Conservation (phyloP, 1,140 invertebrate species). For the Sesamia nonagrioides region DNA sequence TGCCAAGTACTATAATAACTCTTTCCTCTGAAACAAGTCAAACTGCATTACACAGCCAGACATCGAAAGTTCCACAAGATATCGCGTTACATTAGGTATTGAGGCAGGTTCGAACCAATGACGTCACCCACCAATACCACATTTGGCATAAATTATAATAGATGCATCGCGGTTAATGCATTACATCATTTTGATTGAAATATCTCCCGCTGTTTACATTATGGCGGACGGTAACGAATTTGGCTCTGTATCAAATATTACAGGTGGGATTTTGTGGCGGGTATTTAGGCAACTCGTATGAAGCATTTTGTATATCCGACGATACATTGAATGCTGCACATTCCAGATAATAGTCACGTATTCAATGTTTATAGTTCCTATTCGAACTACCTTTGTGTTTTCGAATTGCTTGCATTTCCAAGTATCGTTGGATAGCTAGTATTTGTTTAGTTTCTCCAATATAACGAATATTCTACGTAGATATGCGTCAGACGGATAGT, state of each 20-base stretch:
- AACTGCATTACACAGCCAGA: neutral
- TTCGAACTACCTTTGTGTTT: conserved; percentile 23
- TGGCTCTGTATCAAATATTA: conserved; percentile 33
- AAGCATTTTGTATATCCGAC: neutral
- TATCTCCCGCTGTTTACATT: conserved; percentile 21
- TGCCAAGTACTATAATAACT: conserved; percentile 31
- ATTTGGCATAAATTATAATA: neutral
- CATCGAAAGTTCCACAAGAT: conserved; percentile 2
- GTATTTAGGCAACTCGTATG: conserved; percentile 14
- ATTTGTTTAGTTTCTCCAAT: conserved; percentile 24
- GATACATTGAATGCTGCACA: conserved; percentile 25
- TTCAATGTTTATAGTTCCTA: conserved; percentile 30
- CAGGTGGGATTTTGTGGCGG: conserved; percentile 17
- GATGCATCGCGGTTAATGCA: neutral
- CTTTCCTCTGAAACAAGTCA: neutral
- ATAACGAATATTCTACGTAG: neutral
- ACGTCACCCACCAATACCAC: neutral
- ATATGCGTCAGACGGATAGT: neutral
- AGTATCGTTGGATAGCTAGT: neutral
- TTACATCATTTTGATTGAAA: conserved; percentile 48
- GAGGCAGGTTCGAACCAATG: conserved; percentile 15
- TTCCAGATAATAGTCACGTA: conserved; percentile 14
- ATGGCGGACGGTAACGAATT: conserved; percentile 13
- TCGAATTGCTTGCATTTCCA: neutral
- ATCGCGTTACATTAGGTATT: conserved; percentile 36